Percentiles rank a stretch among this genome's conserved stretches.
Conservation (phyloP, 2,888 invertebrate genomes). For the Meliscaeva auricollis region DNA sequence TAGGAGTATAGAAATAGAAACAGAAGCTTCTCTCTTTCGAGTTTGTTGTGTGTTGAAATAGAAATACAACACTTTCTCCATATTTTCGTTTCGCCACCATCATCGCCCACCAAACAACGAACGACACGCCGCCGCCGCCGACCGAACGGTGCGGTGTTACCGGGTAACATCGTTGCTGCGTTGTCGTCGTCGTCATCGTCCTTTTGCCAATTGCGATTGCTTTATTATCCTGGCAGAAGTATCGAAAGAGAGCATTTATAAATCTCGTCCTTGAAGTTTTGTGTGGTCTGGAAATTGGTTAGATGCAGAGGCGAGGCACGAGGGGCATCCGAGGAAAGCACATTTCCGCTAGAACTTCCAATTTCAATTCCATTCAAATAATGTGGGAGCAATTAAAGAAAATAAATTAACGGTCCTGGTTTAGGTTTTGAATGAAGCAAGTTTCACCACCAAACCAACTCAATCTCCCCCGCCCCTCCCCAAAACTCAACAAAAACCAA, state of each 20-base stretch:
- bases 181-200: slow-evolving; percentile 36
- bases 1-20: background rate
- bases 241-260: slow-evolving; percentile 74
- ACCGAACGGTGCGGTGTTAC: slow-evolving; percentile 16
- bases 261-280: slow-evolving; percentile 65
- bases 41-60: slow-evolving; percentile 6
- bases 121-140: background rate
- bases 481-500: slow-evolving; percentile 43
- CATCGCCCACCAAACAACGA: background rate
- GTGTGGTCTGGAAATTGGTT: slow-evolving; percentile 56
- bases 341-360: slow-evolving; percentile 52
- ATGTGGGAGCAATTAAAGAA: slow-evolving; percentile 75
- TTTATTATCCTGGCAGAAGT: slow-evolving; percentile 70
- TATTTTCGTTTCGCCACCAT: background rate
- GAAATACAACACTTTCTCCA: slow-evolving; percentile 30
- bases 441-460: background rate
- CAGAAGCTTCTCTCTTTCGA: slow-evolving; percentile 13
- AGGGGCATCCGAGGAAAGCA: background rate
- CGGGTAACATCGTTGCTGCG: slow-evolving; percentile 27
- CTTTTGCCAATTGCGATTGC: slow-evolving; percentile 66
- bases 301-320: background rate
- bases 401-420: slow-evolving; percentile 66
- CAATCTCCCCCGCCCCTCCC: background rate
- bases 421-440: slow-evolving; percentile 22
- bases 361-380: slow-evolving; percentile 76